Conservation (phyloP, 1,140 invertebrate genomes). For the Caenorhabditis remanei region DNA sequence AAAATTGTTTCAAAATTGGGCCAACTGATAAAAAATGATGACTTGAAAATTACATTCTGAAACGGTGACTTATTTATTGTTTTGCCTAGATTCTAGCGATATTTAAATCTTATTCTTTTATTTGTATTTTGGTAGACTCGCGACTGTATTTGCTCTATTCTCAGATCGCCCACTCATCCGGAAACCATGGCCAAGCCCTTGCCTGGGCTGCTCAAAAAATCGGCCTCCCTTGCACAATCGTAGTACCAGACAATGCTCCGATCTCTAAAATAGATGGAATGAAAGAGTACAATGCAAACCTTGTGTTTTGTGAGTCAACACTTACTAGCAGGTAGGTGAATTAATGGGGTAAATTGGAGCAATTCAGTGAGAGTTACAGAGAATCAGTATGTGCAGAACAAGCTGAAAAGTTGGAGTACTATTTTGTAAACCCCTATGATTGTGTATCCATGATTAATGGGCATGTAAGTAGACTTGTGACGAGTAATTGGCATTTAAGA, state of each 20-base stretch:
- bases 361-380: no score
- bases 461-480: conserved; percentile 76
- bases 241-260: conserved; percentile 78
- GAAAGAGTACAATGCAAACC: conserved; percentile 76
- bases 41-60: no score
- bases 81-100: no score
- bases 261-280: conserved; percentile 78
- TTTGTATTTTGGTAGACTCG: no score
- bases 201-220: conserved; percentile 78
- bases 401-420: conserved; percentile 60
- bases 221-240: conserved; percentile 76
- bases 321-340: conserved; percentile 36
- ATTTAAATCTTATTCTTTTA: no score
- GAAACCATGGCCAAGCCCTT: conserved; percentile 79
- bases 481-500: neutral
- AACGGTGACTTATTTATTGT: no score
- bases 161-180: conserved; percentile 78
- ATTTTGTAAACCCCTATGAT: conserved; percentile 77
- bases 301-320: conserved; percentile 73
- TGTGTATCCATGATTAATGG: conserved; percentile 78
- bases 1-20: no score
- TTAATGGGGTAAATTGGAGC: neutral
- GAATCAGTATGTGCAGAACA: conserved; percentile 60
- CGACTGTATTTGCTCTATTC: no score
- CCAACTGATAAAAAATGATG: no score